These are phyloP conservation scores for Parnassius orleans DNA, from an alignment of 2,888 invertebrate genomes.

Conservation along the genomic window DNA sequence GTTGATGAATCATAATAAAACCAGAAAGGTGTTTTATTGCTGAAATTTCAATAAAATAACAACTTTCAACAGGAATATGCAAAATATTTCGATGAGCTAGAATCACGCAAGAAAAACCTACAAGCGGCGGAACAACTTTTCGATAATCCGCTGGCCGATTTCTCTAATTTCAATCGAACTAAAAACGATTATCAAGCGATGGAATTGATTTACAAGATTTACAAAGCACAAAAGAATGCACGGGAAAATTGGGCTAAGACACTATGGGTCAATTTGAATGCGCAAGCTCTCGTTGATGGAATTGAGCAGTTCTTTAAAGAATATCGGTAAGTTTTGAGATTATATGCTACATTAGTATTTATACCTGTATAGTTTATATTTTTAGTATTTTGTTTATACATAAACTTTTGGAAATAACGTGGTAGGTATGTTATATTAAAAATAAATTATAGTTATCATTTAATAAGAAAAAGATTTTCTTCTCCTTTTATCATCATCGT, in stretches of 20 bases:
- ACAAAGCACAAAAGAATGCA: conserved; percentile 87
- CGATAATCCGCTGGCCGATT: conserved; percentile 92
- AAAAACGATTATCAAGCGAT: conserved; percentile 84
- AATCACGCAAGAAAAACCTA: conserved; percentile 80
- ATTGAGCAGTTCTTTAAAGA: conserved; percentile 92
- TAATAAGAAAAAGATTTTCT: no score
- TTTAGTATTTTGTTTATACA: no score
- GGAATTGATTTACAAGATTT: conserved; percentile 88
- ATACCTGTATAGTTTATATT: no score
- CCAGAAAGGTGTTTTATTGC: no score
- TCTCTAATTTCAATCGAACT: conserved; percentile 85
- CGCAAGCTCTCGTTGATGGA: conserved; percentile 90
- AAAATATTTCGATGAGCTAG: conserved; percentile 84
- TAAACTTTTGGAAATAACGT: no score
- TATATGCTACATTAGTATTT: not conserved
- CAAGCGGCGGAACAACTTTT: conserved; percentile 90
- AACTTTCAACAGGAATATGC: conserved; percentile 76
- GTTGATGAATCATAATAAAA: no score
- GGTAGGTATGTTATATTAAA: no score
- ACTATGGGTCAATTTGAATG: conserved; percentile 92
- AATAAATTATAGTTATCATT: no score
- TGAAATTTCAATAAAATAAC: no score
- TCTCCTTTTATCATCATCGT: no score
- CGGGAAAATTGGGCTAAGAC: conserved; percentile 92
- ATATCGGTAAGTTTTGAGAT: conserved; percentile 68